Evolutionary conservation across 2,797 vertebrate species (phyloP), one percentile per base, ranked within the genome.

Genomic region (Diplodus sargus): DNA sequence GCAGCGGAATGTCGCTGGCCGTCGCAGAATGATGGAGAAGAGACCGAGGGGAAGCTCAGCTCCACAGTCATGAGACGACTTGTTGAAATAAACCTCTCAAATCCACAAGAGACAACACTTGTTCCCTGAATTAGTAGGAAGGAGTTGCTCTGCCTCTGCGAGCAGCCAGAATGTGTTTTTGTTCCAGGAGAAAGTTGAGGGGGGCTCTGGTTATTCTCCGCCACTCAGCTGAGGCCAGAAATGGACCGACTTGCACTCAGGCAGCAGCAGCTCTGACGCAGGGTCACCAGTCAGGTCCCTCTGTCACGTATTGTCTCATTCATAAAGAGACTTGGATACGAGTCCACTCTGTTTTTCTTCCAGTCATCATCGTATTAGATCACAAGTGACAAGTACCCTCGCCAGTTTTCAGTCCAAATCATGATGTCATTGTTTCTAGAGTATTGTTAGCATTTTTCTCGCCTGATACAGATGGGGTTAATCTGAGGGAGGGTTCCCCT

Each of bases 401-500:
- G 3, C 45, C 54, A 49, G 70, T 62, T 85, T 74, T 65, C 39
- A n/a, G 47, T 30, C 45, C 62, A 20, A 49, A 43, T 73, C 4
- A 13, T 85, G 39, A 85, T 78, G 77, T 78, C 57, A 90, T 82
- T 70, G 76, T 88, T 86, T 80, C 54, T 42, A 62, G 48, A 68
- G 52, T 17, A 30, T 59, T 80, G 57, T 83, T 74, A 53, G 25
- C 65, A 8, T 63, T 39, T 67, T 79, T 67, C 73, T 58, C 48
- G 45, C 85, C 69, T 48, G 81, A 81, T 66, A 18, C 77, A 74
- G 79, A 85, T 61, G 56, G 78, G 75, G 54, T 82, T 85, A 81
- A 86, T 78, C 60, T 70, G 81, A 88, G 91, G 87, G 89, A 90
- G 90, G 89, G 87, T 89, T 92, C 82, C 85, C 87, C 82, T 82